phyloP scores from a whole-genome alignment of 2,113 vertebrate species.

The Sorex araneus region DNA sequence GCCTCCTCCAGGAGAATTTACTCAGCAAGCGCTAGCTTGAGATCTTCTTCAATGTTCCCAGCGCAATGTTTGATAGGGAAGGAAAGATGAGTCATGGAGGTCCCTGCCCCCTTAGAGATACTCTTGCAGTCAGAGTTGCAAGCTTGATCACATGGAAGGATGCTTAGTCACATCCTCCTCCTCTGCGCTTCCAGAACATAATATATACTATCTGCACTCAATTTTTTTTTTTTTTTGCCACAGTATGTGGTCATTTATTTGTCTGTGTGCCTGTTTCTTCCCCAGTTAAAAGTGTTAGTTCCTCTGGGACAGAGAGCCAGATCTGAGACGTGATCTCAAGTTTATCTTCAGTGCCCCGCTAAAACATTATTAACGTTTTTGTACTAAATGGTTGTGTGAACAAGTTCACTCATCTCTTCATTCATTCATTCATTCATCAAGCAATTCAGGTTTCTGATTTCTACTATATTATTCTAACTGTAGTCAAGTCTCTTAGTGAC shows the following conservation, averaged over 20 bases:
- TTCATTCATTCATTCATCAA: neutral
- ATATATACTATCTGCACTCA: neutral
- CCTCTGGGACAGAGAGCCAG: neutral
- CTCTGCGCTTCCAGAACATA: constrained; percentile 7
- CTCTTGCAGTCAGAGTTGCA: neutral
- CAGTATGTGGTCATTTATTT: constrained; percentile 1
- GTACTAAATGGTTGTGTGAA: neutral
- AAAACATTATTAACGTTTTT: neutral
- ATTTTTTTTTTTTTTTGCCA: neutral
- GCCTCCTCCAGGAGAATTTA: constrained; percentile 25
- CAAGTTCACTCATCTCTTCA: neutral
- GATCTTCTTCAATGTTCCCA: constrained; percentile 20
- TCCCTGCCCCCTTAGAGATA: constrained; percentile 50
- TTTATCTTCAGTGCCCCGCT: neutral
- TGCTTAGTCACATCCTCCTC: constrained; percentile 71
- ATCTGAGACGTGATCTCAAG: neutral
- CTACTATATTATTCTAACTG: neutral
- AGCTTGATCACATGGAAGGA: constrained; percentile 37
- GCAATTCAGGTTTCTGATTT: neutral
- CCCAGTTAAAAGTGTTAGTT: neutral
- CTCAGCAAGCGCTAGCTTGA: constrained; percentile 33
- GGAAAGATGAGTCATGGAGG: constrained; percentile 66
- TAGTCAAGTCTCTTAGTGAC: neutral
- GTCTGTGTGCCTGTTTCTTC: neutral
- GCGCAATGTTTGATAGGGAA: constrained; percentile 18